Base-by-base conservation (phyloP, 1,140 invertebrate species). In the Hylyphantes graminicola region DNA sequence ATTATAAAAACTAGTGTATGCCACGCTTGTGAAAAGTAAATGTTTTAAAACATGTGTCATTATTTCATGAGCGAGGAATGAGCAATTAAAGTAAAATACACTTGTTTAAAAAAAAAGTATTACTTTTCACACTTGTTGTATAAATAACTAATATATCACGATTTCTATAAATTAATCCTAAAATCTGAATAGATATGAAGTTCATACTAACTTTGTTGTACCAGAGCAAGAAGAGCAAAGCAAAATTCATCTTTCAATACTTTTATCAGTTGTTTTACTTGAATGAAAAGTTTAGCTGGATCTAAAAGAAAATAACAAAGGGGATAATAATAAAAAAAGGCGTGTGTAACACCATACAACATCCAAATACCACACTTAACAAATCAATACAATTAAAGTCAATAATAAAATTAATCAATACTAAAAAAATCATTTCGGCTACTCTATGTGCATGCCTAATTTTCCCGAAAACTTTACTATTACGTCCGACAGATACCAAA, bases 211-310 rank as follows among this genome's bases (percentile, higher is more conserved):
- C 77, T 70, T 80, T 70, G 54, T 55, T 70, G 64, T n/a, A 80
- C n/a, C 0, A 70, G 13, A 7, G 51, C 35, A n/a, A 80, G 21
- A 19, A 80, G 21, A 50, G 63, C 13, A 70, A 57, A 70, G 11
- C 63, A 80, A 59, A 80, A 80, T 70, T 51, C 54, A 68, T 80
- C 63, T 80, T 80, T 80, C 17, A 80, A 80, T 13, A 67, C 2
- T 19, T 8, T 80, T 48, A 53, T 57, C 0, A 80, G 21, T 48
- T 70, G 17, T 8, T 70, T 59, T 48, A 59, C 50, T 80, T 57
- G 6, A 12, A 48, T 59, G 70, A 67, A 48, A 67, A 12, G 12
- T 50, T n/a, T 50, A 51, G 55, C n/a, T 35, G 21, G 59, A 53
- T 70, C 74, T 76, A 48, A 61, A 76, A 64, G 48, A 61, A 61